Evolutionary conservation across 2,113 vertebrate genomes (phyloP), one percentile per base, ranked within the genome.

Genomic region (Lasiurus borealis): DNA sequence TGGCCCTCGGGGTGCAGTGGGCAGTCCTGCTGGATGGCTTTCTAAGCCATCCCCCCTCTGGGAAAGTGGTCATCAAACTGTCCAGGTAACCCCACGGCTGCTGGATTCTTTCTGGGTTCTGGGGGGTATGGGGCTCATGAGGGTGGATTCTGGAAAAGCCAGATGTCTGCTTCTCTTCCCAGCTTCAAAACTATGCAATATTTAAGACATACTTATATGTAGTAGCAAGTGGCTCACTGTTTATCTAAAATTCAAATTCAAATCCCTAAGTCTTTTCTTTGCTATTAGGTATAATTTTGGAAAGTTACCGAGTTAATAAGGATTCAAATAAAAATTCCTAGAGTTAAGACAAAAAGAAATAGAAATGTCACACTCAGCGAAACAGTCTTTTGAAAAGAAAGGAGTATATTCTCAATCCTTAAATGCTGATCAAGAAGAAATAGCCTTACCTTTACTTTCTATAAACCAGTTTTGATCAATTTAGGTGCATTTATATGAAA

Each of bases 1-100:
- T 98, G 36, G 98, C 93, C 23, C 90, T 99, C 1, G 98, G 99
- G 27, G 98, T 98, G 3, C 99, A 99, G 29, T 99, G 98, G 98
- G 98, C 98, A 0, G 0, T 99, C 34, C 89, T 99, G 91, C 25
- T 98, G 44, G 98, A 99, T 0, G 94, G 95, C 7, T 94, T 98
- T 3, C 95, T 98, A 2, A 3, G 34, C 73, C 76, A 46, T 4
- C 62, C 95, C 48, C 9, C 7, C 23, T 3, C 0, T 0, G 7
- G 44, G 34, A 34, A 29, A 48, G 29, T 96, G 0, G 0, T 0
- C 52, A 16, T 94, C 57, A 9, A 19, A 48, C 27, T 99, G 62
- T 31, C 0, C 93, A 99, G 99, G 99, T 99, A 98, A 97, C 9
- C 3, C 8, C 31, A 34, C 36, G 27, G 36, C 27, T 5, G 15